Percentiles rank a stretch among this genome's conserved stretches.
phyloP scores from a whole-genome alignment of 2,797 vertebrate genomes.

The Coracias cyanogaster region DNA sequence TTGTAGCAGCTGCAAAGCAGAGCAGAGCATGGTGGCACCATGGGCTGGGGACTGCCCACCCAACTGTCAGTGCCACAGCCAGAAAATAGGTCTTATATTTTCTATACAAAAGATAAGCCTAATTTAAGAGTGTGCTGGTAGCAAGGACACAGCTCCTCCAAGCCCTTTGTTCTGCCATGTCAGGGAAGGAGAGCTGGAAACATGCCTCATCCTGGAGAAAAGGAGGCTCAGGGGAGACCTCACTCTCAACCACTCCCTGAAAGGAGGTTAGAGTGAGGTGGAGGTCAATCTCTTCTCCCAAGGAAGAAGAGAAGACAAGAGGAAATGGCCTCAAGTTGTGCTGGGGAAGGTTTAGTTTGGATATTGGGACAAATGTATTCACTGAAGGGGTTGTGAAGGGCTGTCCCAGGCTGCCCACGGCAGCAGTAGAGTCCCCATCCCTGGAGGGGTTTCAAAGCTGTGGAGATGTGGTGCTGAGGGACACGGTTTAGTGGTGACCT shows the following conservation, averaged over 20 bases:
- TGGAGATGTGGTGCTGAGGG: too few species aligned
- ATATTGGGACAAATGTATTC: neutral
- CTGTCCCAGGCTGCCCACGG: too few species aligned
- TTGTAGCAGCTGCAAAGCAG: constrained; percentile 68
- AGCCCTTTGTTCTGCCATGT: neutral
- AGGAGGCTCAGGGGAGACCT: neutral
- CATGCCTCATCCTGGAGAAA: neutral
- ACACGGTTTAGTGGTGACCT: too few species aligned
- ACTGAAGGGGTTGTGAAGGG: neutral
- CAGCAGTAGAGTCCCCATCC: too few species aligned
- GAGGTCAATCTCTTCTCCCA: neutral
- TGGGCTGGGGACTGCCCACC: rapidly evolving
- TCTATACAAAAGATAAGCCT: neutral
- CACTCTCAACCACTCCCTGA: neutral
- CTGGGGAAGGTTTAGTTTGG: neutral
- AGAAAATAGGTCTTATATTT: neutral
- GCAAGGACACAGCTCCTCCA: neutral
- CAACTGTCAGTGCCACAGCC: neutral
- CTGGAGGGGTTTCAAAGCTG: neutral
- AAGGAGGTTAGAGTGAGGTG: neutral
- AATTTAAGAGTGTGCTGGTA: neutral
- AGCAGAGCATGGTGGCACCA: neutral
- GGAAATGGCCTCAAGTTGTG: neutral
- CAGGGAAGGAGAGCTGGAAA: neutral
- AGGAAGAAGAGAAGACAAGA: neutral